phyloP scores from a whole-genome alignment of 2,888 invertebrate species.

The Prenolepis imparis region DNA sequence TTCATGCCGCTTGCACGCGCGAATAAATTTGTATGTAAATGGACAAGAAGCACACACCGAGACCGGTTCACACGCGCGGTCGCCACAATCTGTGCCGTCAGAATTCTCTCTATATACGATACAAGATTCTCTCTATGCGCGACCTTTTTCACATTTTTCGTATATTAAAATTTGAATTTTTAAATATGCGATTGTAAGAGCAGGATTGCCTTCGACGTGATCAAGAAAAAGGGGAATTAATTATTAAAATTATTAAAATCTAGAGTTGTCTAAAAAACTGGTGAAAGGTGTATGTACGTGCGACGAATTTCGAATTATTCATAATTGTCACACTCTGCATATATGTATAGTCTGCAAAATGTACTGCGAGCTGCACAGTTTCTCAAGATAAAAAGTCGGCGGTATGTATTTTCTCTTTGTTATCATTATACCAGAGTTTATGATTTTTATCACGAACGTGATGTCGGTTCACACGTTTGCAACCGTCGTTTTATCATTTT shows the following conservation, averaged over 20 bases:
- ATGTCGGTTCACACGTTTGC: constrained; percentile 35
- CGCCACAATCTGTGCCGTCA: constrained; percentile 27
- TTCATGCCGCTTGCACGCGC: constrained; percentile 50
- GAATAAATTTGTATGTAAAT: constrained; percentile 58
- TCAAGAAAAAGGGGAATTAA: neutral
- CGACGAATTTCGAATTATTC: neutral
- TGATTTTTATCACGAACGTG: constrained; percentile 51
- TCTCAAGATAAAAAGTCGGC: constrained; percentile 47
- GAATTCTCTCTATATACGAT: constrained; percentile 11
- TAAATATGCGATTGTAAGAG: neutral
- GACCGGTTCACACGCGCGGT: constrained; percentile 4
- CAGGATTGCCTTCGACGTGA: too few species aligned
- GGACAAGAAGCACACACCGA: constrained; percentile 36
- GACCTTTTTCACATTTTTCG: constrained; percentile 26
- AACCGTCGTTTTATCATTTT: constrained; percentile 41
- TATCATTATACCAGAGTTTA: constrained; percentile 39
- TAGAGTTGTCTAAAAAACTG: neutral
- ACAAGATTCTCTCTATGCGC: constrained; percentile 7
- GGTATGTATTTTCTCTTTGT: constrained; percentile 43
- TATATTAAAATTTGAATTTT: neutral
- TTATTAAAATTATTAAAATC: too few species aligned
- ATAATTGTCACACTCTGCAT: neutral
- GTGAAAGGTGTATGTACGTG: neutral
- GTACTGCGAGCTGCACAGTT: constrained; percentile 28
- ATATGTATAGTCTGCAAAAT: neutral